Evolutionary conservation across 2,113 vertebrate species (phyloP).

Genomic region (Acrocephalus arundinaceus): DNA sequence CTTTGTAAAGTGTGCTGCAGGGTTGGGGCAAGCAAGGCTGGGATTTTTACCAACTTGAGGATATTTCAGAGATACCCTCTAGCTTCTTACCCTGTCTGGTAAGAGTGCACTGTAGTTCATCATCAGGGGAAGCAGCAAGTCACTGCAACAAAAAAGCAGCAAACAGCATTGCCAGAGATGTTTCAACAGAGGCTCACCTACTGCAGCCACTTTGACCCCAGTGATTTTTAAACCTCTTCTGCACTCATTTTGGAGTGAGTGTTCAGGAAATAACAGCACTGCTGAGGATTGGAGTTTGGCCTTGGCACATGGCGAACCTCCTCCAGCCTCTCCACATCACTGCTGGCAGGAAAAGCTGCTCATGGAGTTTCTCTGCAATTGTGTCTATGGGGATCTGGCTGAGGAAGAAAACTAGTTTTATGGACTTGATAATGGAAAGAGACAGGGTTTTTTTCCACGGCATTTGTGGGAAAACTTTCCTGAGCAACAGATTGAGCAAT

Average conservation of each 20-base stretch:
- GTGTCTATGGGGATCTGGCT: not conserved
- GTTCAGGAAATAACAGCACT: not conserved
- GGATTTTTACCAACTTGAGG: not conserved
- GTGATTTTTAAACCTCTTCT: not conserved
- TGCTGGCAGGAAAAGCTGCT: not conserved
- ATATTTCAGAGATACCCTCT: not conserved
- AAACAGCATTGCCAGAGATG: not conserved
- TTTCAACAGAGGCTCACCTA: rapidly evolving
- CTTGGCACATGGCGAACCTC: rapidly evolving
- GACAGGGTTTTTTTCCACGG: not conserved
- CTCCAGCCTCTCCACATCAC: not conserved
- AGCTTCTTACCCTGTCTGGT: not conserved
- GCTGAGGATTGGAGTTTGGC: not conserved
- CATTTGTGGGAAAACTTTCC: not conserved
- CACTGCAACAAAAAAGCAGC: not conserved
- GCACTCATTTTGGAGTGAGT: not conserved
- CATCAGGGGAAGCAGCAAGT: not conserved
- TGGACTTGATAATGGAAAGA: not conserved
- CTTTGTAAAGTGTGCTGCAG: not conserved
- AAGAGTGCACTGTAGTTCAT: not conserved
- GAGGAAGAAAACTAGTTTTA: not conserved
- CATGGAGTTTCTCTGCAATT: not conserved
- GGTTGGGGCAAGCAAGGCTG: not conserved
- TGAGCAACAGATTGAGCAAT: not conserved
- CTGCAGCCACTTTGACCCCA: not conserved